These are phyloP conservation scores for Folsomia candida DNA, from an alignment of 2,888 invertebrate genomes.

Conservation along the genomic window DNA sequence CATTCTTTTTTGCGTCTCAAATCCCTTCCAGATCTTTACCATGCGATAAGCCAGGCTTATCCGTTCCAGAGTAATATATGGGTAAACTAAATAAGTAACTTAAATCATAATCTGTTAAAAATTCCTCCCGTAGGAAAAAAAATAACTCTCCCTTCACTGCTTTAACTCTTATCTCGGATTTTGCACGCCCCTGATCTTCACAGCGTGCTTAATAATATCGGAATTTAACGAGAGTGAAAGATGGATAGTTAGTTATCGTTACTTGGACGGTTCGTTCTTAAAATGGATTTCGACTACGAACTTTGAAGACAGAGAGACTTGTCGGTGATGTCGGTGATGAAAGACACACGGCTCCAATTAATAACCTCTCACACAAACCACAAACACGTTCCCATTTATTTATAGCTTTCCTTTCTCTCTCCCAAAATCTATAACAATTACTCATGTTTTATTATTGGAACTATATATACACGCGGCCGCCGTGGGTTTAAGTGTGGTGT, in stretches of 20 bases:
- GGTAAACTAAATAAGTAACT: no score
- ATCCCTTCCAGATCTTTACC: no score
- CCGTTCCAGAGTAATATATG: no score
- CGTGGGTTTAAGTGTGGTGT: no score
- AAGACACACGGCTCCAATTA: constrained; percentile 23
- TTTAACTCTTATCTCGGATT: no score
- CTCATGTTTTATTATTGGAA: constrained; percentile 12
- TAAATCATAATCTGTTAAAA: no score
- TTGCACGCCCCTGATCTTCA: not conserved
- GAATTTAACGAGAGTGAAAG: not conserved
- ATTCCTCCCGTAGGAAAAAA: no score
- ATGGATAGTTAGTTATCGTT: no score
- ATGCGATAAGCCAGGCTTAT: no score
- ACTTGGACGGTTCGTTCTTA: not conserved
- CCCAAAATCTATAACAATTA: constrained; percentile 8
- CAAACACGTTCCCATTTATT: not conserved
- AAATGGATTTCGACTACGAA: not conserved
- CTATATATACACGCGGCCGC: not conserved
- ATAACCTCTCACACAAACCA: constrained; percentile 8
- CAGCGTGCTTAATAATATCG: no score
- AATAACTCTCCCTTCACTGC: no score
- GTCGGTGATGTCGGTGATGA: constrained; percentile 19
- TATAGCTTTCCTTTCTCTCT: not conserved
- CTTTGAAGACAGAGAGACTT: not conserved
- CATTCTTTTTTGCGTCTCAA: no score